Evolutionary conservation across 2,888 invertebrate genomes (phyloP), one percentile per base, ranked within the genome.

Genomic region (Apodemia zela): DNA sequence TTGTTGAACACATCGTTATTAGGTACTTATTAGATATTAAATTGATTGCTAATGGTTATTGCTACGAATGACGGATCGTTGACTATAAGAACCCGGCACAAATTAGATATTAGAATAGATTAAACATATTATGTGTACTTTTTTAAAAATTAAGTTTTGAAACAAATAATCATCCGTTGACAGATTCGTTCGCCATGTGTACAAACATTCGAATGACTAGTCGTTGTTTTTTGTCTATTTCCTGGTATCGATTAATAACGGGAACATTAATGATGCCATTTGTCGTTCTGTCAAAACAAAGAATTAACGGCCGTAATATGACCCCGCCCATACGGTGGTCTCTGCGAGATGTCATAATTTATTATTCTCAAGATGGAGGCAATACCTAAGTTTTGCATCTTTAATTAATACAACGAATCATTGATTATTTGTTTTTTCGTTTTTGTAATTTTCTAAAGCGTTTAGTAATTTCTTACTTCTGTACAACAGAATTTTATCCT

Each of bases 251-350:
- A 74, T 75, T 72, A 73, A 73, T 75, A 79, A 67, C 67, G 68
- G 69, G 64, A 72, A 75, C 80, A 79, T 77, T 84, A 57, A 79
- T 79, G 80, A 76, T 69, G 72, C 75, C 83, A 89, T 89, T 89
- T 89, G 91, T 90, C 91, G 83, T 69, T 75, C 79, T 89, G 90
- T 90, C 90, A 90, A 84, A 90, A 90, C 85, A 90, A 74, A 78
- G 81, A 74, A 81, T 88, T 85, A 86, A 77, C 82, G 49, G 47
- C 69, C 73, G 88, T 82, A 86, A 89, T 73, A 73, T 60, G 89
- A 89, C 83, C 70, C 88, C 85, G 76, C 85, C 86, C 82, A 76
- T 74, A 76, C 80, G 85, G 86, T 80, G 87, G 57, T 33, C 47
- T 13, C 15, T 49, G 33, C 13, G 21, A 59, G 38, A 49, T 33